Percentiles rank a stretch among this genome's conserved stretches.
Conservation (phyloP, 2,113 vertebrate genomes). For the Ranitomeya imitator region DNA sequence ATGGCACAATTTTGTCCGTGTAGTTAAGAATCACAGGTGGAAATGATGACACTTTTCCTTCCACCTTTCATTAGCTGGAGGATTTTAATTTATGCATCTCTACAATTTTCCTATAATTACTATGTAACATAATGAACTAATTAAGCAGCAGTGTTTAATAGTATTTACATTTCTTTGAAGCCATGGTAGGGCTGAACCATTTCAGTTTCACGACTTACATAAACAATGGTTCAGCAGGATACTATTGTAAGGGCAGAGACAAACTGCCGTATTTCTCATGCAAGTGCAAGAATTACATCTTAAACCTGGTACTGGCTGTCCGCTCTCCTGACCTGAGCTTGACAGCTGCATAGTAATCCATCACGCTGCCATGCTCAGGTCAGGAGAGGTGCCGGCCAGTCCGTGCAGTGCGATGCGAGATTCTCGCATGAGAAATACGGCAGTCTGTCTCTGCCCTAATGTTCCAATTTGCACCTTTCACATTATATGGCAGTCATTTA, state of each 20-base stretch:
- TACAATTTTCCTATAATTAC: not conserved
- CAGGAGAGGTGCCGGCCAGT: too few species aligned
- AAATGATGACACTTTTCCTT: slow-evolving; percentile 61
- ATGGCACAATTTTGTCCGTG: slow-evolving; percentile 55
- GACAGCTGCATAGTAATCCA: too few species aligned
- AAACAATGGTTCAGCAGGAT: not conserved
- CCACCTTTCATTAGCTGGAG: not conserved
- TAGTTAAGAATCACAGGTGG: slow-evolving; percentile 60
- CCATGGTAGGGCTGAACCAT: not conserved
- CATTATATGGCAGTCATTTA: not conserved
- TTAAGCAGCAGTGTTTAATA: not conserved
- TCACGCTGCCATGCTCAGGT: too few species aligned
- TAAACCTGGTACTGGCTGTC: too few species aligned
- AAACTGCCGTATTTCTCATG: too few species aligned
- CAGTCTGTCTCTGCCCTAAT: not conserved
- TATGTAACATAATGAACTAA: not conserved
- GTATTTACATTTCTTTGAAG: not conserved
- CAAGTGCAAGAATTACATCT: too few species aligned
- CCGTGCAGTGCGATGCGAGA: too few species aligned
- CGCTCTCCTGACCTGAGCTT: too few species aligned
- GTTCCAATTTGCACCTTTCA: not conserved
- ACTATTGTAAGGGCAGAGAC: not conserved
- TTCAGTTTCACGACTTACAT: not conserved
- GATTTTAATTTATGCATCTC: not conserved
- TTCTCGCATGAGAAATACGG: too few species aligned